phyloP scores from a whole-genome alignment of 2,113 vertebrate species.

The Sander lucioperca region DNA sequence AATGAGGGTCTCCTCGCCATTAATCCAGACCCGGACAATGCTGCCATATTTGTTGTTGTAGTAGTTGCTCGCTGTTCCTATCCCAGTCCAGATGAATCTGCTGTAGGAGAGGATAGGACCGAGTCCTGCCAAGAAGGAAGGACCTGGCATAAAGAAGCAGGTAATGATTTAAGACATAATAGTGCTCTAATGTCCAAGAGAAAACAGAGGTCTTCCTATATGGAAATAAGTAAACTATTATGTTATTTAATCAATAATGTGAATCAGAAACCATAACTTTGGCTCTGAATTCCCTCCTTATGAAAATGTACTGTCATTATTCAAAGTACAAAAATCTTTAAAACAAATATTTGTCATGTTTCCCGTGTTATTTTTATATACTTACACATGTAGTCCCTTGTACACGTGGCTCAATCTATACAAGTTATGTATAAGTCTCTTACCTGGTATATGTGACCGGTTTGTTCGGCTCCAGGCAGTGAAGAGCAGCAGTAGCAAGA shows the following conservation, averaged over 20 bases:
- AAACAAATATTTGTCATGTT: background rate
- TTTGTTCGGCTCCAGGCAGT: constrained; percentile 80
- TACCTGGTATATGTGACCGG: constrained; percentile 88
- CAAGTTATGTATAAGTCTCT: constrained; percentile 39
- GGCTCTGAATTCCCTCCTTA: background rate
- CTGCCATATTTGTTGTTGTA: constrained; percentile 94
- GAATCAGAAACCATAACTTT: background rate
- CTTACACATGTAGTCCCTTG: background rate
- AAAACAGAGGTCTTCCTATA: background rate
- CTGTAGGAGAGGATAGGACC: constrained; percentile 91
- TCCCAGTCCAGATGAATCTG: constrained; percentile 93
- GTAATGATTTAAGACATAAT: background rate
- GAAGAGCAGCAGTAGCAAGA: constrained; percentile 86
- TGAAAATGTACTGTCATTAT: background rate
- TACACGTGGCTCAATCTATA: background rate
- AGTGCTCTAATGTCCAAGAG: background rate
- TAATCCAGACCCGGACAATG: constrained; percentile 94
- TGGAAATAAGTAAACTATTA: background rate
- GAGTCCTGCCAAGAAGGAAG: constrained; percentile 90
- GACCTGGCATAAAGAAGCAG: constrained; percentile 83
- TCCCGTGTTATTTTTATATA: background rate
- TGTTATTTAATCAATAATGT: background rate
- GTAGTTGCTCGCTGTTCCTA: constrained; percentile 94
- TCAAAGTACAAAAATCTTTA: background rate
- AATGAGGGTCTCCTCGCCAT: constrained; percentile 94